Evolutionary conservation across 1,140 invertebrate species (phyloP).

Genomic region (Cylas formicarius): DNA sequence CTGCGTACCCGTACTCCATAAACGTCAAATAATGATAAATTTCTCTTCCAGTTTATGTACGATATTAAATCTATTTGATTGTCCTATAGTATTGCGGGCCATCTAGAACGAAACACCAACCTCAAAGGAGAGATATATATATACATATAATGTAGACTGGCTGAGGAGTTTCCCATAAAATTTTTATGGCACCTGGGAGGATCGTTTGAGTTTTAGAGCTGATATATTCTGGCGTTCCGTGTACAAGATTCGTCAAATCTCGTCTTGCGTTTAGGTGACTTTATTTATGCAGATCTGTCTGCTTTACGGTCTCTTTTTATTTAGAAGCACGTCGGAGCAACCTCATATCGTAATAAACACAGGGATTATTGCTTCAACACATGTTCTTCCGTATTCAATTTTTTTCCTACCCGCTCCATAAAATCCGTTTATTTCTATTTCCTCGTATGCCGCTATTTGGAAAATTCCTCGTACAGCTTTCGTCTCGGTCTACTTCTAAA

Average conservation of each 20-base stretch:
- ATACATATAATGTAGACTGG: slow-evolving; percentile 13
- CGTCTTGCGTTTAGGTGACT: slow-evolving; percentile 9
- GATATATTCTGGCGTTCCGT: slow-evolving; percentile 13
- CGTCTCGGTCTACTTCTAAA: too few species aligned
- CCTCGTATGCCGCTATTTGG: too few species aligned
- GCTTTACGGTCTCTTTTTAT: slow-evolving; percentile 10
- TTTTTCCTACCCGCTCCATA: too few species aligned
- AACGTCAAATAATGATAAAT: too few species aligned
- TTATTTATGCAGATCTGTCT: slow-evolving; percentile 11
- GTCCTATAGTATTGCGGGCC: too few species aligned
- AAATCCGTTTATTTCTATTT: too few species aligned
- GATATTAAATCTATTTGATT: too few species aligned
- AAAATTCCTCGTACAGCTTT: too few species aligned
- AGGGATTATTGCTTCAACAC: slow-evolving; percentile 4
- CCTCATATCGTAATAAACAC: slow-evolving; percentile 7
- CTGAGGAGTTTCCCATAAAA: slow-evolving; percentile 12
- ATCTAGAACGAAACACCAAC: too few species aligned
- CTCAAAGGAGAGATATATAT: too few species aligned
- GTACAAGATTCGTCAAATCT: slow-evolving; percentile 14
- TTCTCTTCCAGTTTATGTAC: too few species aligned
- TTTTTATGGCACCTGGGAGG: slow-evolving; percentile 11
- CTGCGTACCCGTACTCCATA: too few species aligned
- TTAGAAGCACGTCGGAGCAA: slow-evolving; percentile 2
- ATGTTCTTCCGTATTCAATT: background rate
- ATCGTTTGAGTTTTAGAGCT: slow-evolving; percentile 14